Conservation (phyloP, 2,113 vertebrate species). For the Scytalopus superciliaris region DNA sequence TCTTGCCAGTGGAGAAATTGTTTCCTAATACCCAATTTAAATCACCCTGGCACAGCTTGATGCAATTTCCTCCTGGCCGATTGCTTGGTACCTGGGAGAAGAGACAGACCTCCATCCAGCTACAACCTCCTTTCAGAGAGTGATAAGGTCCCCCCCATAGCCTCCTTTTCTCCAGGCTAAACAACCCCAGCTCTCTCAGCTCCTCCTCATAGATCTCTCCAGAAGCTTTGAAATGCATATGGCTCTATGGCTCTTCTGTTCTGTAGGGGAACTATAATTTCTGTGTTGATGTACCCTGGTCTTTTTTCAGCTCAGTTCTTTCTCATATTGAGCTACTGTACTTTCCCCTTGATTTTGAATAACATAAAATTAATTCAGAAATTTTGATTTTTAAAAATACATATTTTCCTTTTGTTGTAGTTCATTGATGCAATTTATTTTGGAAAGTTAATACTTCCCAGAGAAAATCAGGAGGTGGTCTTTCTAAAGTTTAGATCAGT, state of each 20-base stretch:
- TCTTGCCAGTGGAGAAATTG: neutral
- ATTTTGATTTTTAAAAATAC: neutral
- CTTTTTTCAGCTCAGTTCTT: neutral
- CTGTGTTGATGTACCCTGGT: neutral
- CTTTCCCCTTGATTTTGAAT: neutral
- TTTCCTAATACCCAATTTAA: neutral
- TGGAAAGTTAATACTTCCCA: neutral
- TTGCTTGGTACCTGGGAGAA: neutral
- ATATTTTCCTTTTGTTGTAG: neutral
- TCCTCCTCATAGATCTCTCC: neutral
- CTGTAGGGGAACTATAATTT: neutral
- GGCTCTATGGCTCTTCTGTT: neutral
- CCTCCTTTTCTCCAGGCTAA: neutral
- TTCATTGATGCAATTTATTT: neutral
- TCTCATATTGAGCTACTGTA: neutral
- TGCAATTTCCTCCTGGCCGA: neutral
- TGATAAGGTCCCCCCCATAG: neutral
- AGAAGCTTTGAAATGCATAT: neutral
- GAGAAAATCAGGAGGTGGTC: neutral
- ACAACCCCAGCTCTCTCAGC: neutral
- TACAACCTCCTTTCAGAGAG: neutral
- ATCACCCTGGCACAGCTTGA: neutral
- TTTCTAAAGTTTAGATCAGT: neutral
- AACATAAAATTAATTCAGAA: neutral
- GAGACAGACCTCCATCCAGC: fast-evolving